These are phyloP conservation scores for Diabrotica virgifera DNA, from an alignment of 1,140 invertebrate species.

Conservation along the genomic window DNA sequence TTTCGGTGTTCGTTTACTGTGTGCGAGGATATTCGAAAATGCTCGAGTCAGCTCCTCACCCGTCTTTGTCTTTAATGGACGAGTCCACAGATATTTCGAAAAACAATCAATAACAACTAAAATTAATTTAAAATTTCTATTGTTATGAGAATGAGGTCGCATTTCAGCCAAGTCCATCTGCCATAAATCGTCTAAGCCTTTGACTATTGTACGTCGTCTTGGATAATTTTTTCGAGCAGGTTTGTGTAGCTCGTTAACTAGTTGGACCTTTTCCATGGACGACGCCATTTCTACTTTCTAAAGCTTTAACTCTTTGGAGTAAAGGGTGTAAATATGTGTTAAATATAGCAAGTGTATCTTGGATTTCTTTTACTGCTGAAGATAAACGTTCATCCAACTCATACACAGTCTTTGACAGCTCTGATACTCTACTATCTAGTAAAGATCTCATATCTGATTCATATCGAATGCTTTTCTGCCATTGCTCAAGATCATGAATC, in stretches of 20 bases:
- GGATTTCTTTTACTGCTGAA: no score
- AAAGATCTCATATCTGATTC: no score
- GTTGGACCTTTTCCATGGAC: constrained; percentile 9
- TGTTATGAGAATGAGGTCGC: constrained; percentile 39
- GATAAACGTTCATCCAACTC: no score
- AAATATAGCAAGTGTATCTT: no score
- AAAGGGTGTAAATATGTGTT: no score
- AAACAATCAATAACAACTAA: no score
- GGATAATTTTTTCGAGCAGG: constrained; percentile 43
- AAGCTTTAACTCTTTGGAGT: no score
- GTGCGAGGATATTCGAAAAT: constrained; percentile 31
- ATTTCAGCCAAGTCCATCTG: constrained; percentile 39
- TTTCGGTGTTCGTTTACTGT: constrained; percentile 35
- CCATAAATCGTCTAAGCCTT: constrained; percentile 42
- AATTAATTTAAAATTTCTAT: constrained; percentile 47
- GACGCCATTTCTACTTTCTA: no score
- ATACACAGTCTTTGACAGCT: no score
- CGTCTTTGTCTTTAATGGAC: constrained; percentile 51
- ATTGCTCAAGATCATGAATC: no score
- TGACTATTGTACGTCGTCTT: constrained; percentile 36
- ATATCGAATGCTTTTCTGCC: no score
- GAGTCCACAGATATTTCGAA: constrained; percentile 15
- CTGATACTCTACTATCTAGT: no score
- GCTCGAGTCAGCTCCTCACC: constrained; percentile 7
- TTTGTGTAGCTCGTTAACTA: constrained; percentile 43